phyloP scores from a whole-genome alignment of 2,797 vertebrate genomes.

The Erethizon dorsatum region DNA sequence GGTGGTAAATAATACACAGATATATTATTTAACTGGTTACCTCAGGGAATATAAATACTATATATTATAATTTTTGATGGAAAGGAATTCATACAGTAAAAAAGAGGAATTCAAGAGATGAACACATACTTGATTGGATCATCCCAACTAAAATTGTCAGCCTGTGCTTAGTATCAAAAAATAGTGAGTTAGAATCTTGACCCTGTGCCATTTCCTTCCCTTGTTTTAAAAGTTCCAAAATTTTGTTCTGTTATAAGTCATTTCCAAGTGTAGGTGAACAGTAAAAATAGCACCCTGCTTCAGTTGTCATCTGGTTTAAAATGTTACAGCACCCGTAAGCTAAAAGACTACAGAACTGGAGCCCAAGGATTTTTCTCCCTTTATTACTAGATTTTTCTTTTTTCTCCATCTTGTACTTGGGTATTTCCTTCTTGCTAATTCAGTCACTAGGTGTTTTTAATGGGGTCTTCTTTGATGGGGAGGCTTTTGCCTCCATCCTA shows the following conservation, averaged over 20 bases:
- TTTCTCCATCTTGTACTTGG: neutral
- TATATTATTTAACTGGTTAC: constrained; percentile 16
- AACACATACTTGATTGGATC: neutral
- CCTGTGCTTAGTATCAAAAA: neutral
- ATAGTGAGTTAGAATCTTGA: constrained; percentile 49
- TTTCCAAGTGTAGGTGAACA: constrained; percentile 48
- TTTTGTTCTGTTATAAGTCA: constrained; percentile 68
- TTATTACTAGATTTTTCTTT: neutral
- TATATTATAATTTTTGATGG: constrained; percentile 50
- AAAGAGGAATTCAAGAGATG: neutral
- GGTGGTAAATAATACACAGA: constrained; percentile 34
- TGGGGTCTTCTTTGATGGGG: neutral
- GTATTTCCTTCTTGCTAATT: neutral
- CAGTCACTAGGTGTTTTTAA: neutral
- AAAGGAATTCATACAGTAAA: neutral
- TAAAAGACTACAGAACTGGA: neutral
- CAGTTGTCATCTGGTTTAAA: constrained; percentile 44
- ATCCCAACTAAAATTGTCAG: constrained; percentile 1
- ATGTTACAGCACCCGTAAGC: neutral
- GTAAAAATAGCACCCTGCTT: neutral
- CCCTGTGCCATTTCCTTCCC: constrained; percentile 47
- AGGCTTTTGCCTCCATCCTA: neutral
- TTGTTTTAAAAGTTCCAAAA: constrained; percentile 66
- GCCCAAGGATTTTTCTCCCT: neutral
- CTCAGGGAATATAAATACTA: neutral